Evolutionary conservation across 2,113 vertebrate genomes (phyloP).

Genomic region (Crotalus helleri): DNA sequence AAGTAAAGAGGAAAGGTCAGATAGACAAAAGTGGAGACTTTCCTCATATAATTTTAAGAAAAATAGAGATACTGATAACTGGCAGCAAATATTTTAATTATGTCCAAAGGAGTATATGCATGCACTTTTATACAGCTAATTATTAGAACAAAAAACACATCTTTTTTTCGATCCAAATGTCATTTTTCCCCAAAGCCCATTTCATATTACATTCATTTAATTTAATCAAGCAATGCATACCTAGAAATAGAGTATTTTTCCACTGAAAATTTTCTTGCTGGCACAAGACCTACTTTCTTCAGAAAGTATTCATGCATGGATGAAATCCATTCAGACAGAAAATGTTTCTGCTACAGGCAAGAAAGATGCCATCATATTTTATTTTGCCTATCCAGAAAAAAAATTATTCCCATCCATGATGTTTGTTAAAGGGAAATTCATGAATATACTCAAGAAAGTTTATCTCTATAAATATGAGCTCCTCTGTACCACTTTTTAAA

Average conservation of each 20-base stretch:
- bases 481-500: neutral
- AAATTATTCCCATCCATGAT: neutral
- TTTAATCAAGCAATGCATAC: neutral
- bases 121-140: neutral
- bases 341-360: neutral
- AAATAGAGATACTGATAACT: neutral
- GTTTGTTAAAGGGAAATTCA: neutral
- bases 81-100: neutral
- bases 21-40: neutral
- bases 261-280: neutral
- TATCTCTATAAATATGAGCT: neutral
- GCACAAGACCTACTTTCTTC: neutral
- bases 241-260: neutral
- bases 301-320: neutral
- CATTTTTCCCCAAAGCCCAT: neutral
- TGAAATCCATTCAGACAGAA: neutral
- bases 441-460: neutral
- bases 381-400: neutral
- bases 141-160: neutral
- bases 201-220: neutral
- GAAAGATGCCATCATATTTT: neutral
- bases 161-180: neutral
- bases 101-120: neutral
- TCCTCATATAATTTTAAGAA: neutral
- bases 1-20: slow-evolving; percentile 35